Conservation (phyloP, 2,113 vertebrate genomes). For the Corvus cornix region DNA sequence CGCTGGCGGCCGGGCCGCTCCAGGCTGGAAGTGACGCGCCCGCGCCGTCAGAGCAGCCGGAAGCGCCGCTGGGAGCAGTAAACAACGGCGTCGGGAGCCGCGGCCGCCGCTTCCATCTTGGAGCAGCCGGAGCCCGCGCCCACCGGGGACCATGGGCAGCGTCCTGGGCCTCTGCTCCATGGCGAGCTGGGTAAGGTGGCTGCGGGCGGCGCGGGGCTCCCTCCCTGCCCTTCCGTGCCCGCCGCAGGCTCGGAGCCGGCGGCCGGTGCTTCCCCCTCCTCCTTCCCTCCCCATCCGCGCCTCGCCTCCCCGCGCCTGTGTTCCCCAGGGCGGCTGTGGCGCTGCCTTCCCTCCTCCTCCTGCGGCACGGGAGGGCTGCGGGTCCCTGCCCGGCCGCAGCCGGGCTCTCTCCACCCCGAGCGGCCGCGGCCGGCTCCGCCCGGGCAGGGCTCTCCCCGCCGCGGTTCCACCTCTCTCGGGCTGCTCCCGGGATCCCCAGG, state of each 20-base stretch:
- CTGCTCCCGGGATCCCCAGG: too few relatives aligned
- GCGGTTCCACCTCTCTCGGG: rapidly evolving
- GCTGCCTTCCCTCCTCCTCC: neutral
- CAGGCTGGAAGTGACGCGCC: neutral
- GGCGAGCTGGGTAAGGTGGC: constrained; percentile 89
- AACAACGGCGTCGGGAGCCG: constrained; percentile 52
- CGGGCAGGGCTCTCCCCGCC: neutral
- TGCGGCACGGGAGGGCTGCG: neutral
- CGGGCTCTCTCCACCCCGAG: neutral
- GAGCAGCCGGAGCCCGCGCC: neutral
- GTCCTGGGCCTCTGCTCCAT: constrained; percentile 92
- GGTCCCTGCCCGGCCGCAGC: neutral
- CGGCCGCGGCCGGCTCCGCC: neutral
- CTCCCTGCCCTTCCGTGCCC: neutral
- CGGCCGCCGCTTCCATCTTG: constrained; percentile 66
- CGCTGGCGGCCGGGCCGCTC: rapidly evolving
- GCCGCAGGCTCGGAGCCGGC: neutral
- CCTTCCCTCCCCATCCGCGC: neutral
- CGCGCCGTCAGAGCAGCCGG: neutral
- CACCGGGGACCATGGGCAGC: constrained; percentile 79
- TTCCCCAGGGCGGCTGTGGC: neutral
- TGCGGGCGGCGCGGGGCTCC: neutral
- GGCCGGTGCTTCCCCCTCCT: neutral
- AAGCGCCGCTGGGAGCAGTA: constrained; percentile 36
- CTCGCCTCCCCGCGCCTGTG: neutral